Base-by-base conservation (phyloP, 2,888 invertebrate species). In the Endotricha flammealis region DNA sequence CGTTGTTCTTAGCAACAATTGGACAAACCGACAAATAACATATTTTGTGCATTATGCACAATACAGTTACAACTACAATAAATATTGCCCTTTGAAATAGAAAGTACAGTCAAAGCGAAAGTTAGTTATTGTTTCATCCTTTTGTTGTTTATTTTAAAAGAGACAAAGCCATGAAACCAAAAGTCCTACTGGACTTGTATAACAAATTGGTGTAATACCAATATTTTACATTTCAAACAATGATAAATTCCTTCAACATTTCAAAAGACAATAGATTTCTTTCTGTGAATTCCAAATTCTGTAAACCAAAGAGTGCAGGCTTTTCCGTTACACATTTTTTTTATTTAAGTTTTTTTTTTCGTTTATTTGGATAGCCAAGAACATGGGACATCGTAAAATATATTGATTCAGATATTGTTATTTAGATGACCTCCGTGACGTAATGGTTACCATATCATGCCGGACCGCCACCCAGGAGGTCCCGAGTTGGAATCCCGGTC, bases 71-170 rank as follows among this genome's bases (percentile, higher is more conserved):
- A 39, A 38, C 12, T 42, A 44, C 40, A 50, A 62, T 62, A 61
- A 64, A 63, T 53, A 51, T 54, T 41, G 42, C 33, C 33, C 47
- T 48, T 50, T 38, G 55, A 64, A 68, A 68, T 53, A 39, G 64
- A 67, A 67, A 69, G 65, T 57, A 36, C 30, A 37, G 47, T 53
- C 50, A 54, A 59, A 64, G 54, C 50, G 65, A 71, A 68, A 71
- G 69, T 63, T 39, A 36, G 17, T 36, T 42, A 12, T 42, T 38
- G 22, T 37, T 9, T 14, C 13, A 11, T 17, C 11, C 34, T 47
- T 53, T 61, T 55, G 50, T 53, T 44, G 42, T 42, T 31, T 28
- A 22, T 27, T 34, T 35, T 36, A 32, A 27, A 32, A 37, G 29
- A 16, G 12, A 38, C 28, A 42, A 42, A 38, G 38, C 37, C 38